Percentiles rank a stretch among this genome's conserved stretches.
phyloP scores from a whole-genome alignment of 2,888 invertebrate genomes.

The Stenodera caucasica region DNA sequence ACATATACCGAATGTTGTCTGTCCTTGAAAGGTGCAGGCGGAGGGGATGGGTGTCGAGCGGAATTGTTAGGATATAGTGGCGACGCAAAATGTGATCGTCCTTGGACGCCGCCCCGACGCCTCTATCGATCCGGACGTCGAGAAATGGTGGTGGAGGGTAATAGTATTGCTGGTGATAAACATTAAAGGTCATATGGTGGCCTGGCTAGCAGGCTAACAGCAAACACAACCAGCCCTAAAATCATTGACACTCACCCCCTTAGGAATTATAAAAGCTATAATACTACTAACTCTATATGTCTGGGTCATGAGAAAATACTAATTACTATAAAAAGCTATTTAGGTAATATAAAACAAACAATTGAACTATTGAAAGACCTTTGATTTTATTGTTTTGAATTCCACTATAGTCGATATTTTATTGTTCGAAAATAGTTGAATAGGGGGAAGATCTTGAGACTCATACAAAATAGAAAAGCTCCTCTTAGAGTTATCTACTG shows the following conservation, averaged over 20 bases:
- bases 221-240: constrained; percentile 12
- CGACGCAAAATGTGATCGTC: constrained; percentile 36
- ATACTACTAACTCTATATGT: constrained; percentile 7
- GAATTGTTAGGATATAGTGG: constrained; percentile 29
- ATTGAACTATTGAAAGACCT: no score
- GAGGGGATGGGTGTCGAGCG: background rate
- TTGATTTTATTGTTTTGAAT: no score
- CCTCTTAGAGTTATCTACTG: no score
- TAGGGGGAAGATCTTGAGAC: no score
- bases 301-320: constrained; percentile 19
- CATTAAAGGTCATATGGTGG: constrained; percentile 30
- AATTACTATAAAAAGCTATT: no score
- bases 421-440: no score
- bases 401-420: no score
- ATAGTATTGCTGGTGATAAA: background rate
- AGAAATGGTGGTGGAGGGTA: background rate
- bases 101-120: constrained; percentile 38
- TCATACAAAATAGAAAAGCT: no score
- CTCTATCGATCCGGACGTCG: constrained; percentile 30
- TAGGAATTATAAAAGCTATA: background rate
- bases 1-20: constrained; percentile 21
- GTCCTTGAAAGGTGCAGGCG: constrained; percentile 34
- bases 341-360: no score
- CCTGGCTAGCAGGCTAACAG: constrained; percentile 14
- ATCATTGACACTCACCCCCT: constrained; percentile 18